Evolutionary conservation across 2,113 vertebrate species (phyloP).

Genomic region (Barbus barbus): DNA sequence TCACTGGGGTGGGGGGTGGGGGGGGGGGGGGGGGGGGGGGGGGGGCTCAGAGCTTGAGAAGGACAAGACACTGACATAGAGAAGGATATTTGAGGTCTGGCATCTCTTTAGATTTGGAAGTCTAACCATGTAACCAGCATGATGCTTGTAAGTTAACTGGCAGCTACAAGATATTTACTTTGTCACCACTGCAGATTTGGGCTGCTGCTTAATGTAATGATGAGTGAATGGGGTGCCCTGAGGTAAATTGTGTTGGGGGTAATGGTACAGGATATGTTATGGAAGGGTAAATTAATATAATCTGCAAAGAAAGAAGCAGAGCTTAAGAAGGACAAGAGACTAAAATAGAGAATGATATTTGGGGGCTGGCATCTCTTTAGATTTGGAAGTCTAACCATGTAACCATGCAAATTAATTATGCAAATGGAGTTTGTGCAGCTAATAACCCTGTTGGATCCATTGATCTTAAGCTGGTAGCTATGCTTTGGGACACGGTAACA

Average conservation of each 20-base stretch:
- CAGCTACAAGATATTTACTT: slow-evolving; percentile 41
- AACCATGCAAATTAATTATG: slow-evolving; percentile 58
- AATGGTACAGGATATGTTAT: slow-evolving; percentile 41
- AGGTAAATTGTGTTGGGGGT: slow-evolving; percentile 11
- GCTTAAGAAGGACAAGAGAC: too few relatives aligned
- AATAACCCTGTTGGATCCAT: slow-evolving; percentile 33
- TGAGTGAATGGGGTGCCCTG: not conserved
- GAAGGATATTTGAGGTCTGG: slow-evolving; percentile 41
- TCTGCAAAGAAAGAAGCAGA: too few relatives aligned
- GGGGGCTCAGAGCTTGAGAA: slow-evolving; percentile 62
- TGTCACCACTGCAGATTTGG: slow-evolving; percentile 37
- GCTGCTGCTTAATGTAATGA: not conserved
- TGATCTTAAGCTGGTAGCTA: not conserved
- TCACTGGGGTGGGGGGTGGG: slow-evolving; percentile 52
- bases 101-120: slow-evolving; percentile 59
- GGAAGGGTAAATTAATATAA: slow-evolving; percentile 43
- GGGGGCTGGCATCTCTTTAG: too few relatives aligned
- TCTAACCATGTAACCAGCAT: slow-evolving; percentile 42
- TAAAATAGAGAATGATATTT: too few relatives aligned
- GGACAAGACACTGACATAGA: slow-evolving; percentile 53
- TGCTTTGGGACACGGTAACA: not conserved
- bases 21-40: slow-evolving; percentile 58
- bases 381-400: too few relatives aligned
- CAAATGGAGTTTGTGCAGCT: slow-evolving; percentile 56
- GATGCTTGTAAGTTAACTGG: slow-evolving; percentile 36